Base-by-base conservation (phyloP, 1,140 invertebrate genomes). In the Planococcus citri region DNA sequence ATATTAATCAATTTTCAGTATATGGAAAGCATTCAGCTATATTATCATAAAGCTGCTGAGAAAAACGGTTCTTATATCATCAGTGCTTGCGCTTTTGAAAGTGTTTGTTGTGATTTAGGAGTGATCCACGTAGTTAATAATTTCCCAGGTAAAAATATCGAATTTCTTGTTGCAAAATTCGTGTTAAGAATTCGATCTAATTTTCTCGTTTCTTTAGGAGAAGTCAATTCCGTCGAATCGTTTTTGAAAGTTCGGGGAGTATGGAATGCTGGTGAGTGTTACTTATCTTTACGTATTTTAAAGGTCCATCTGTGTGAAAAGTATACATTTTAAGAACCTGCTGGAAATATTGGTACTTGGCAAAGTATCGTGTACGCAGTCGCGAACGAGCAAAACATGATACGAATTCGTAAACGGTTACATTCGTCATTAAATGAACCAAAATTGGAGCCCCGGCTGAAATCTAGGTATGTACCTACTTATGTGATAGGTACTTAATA, bases 71-170 rank as follows among this genome's bases (percentile, higher is more conserved):
- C 94, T 0, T 95, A 91, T 76, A 80, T 97, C 10, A 79, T 98
- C 14, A 92, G 90, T 73, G 87, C 91, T n/a, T 97, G 94, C 80
- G 95, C 94, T 1, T 91, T 94, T 76, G 94, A 96, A 75, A 86
- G 86, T 72, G 89, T 98, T 74, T 94, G 94, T 6, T 83, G 84
- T 57, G 95, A 98, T 76, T 80, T 94, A 76, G 95, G 95, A 8
- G 76, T 88, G 1, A 76, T 88, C 12, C 92, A 84, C 76, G 76
- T 91, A 1, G 82, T 89, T 74, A 76, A 91, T 72, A 82, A 90
- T 72, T 93, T 92, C 76, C 77, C 83, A 71, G 91, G 89, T 81
- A 75, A 78, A 72, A 14, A 33, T 33, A 6, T 68, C 21, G 20
- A 27, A 24, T 58, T 58, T 8, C 3, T 4, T 58, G 4, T 3